phyloP scores from a whole-genome alignment of 1,140 invertebrate species.

The Drosophila subobscura region DNA sequence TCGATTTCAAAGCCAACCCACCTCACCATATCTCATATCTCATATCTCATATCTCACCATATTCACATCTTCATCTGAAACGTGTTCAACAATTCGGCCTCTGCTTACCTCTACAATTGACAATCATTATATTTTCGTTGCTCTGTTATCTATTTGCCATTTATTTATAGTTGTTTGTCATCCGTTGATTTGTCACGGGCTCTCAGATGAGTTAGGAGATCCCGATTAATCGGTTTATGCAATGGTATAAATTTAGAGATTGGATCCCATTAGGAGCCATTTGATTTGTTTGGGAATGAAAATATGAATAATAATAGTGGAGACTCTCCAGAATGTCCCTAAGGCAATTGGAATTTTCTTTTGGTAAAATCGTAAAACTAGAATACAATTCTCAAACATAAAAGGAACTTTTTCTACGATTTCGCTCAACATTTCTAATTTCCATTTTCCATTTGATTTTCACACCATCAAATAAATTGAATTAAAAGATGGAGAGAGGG shows the following conservation, averaged over 20 bases:
- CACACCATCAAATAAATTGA: constrained; percentile 53
- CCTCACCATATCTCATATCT: constrained; percentile 53
- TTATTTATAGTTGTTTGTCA: constrained; percentile 45
- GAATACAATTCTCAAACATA: too few relatives aligned
- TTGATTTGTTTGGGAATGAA: neutral
- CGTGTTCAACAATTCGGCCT: constrained; percentile 24
- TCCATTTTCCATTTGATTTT: constrained; percentile 40
- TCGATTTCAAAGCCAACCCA: constrained; percentile 64
- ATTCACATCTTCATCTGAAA: neutral
- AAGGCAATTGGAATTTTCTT: too few relatives aligned
- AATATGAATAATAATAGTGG: neutral
- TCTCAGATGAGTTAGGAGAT: constrained; percentile 1
- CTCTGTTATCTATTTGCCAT: constrained; percentile 50
- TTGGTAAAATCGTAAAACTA: too few relatives aligned
- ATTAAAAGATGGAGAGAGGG: constrained; percentile 20
- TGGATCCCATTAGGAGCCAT: constrained; percentile 12
- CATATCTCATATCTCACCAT: neutral
- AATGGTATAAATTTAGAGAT: constrained; percentile 19
- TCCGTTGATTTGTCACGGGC: constrained; percentile 41
- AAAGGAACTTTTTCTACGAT: neutral
- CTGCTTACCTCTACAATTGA: constrained; percentile 54
- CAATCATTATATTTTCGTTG: constrained; percentile 44
- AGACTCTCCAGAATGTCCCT: too few relatives aligned
- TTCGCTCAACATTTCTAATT: constrained; percentile 17
- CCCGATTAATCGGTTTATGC: constrained; percentile 30